phyloP scores from a whole-genome alignment of 2,888 invertebrate genomes.

The Cataglyphis rosenhaueri region DNA sequence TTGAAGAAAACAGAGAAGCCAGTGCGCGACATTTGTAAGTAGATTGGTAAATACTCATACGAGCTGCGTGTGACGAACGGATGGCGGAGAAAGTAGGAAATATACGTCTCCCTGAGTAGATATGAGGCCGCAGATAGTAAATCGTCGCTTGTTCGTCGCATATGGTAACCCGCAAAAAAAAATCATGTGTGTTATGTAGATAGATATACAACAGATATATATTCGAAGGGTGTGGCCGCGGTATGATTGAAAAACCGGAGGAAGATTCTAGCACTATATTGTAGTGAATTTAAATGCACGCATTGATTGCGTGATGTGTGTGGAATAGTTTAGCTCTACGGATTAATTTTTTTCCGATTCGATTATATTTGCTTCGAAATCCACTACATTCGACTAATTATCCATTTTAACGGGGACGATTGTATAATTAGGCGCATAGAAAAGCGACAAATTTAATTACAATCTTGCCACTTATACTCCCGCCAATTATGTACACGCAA shows the following conservation, averaged over 20 bases:
- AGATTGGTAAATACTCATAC: slow-evolving; percentile 49
- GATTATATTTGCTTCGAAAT: neutral
- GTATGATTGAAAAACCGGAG: neutral
- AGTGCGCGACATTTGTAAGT: slow-evolving; percentile 21
- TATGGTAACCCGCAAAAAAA: slow-evolving; percentile 16
- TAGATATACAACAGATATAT: neutral
- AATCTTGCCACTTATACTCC: slow-evolving; percentile 46
- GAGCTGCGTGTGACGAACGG: slow-evolving; percentile 38
- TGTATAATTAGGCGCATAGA: slow-evolving; percentile 66
- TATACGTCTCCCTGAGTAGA: slow-evolving; percentile 65
- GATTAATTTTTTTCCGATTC: neutral
- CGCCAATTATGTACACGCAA: slow-evolving; percentile 60
- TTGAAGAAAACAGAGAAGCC: neutral
- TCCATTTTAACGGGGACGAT: slow-evolving; percentile 57
- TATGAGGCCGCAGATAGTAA: slow-evolving; percentile 38
- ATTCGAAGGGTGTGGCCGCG: neutral
- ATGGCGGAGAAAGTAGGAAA: slow-evolving; percentile 77
- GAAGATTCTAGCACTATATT: neutral
- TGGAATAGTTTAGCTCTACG: neutral
- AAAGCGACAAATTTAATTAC: slow-evolving; percentile 66
- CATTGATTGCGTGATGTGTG: neutral
- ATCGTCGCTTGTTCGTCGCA: slow-evolving; percentile 27
- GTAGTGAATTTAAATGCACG: neutral
- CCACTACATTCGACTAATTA: slow-evolving; percentile 55
- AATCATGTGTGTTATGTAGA: slow-evolving; percentile 3